phyloP scores from a whole-genome alignment of 2,888 invertebrate genomes.

The Caenorhabditis macrosperma region DNA sequence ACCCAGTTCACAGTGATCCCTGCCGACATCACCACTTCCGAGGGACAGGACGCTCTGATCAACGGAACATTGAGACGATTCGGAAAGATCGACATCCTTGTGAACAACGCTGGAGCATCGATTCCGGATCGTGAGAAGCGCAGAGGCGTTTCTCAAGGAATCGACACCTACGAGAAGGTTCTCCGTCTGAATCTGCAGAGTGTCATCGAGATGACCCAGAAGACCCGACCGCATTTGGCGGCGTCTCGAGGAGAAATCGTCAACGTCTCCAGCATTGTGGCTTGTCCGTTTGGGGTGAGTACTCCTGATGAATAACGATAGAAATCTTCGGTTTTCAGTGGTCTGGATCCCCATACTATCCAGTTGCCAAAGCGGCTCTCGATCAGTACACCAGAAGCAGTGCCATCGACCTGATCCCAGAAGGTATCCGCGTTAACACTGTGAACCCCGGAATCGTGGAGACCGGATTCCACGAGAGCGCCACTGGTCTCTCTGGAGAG shows the following conservation, averaged over 20 bases:
- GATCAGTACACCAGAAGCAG: slow-evolving; percentile 38
- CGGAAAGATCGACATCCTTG: no score
- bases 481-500: slow-evolving; percentile 1
- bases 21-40: slow-evolving; percentile 37
- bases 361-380: slow-evolving; percentile 32
- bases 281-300: slow-evolving; percentile 33
- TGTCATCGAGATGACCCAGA: slow-evolving; percentile 47
- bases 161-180: no score
- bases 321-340: slow-evolving; percentile 5
- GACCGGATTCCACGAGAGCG: slow-evolving; percentile 19
- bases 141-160: no score
- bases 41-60: slow-evolving; percentile 43
- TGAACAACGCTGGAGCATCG: no score
- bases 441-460: slow-evolving; percentile 42
- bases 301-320: no score
- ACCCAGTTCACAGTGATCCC: slow-evolving; percentile 17
- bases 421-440: slow-evolving; percentile 42
- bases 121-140: no score
- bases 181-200: no score
- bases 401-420: slow-evolving; percentile 26
- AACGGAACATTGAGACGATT: no score
- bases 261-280: slow-evolving; percentile 53
- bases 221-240: slow-evolving; percentile 34
- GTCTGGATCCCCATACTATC: slow-evolving; percentile 26
- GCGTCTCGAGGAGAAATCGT: slow-evolving; percentile 55